These are phyloP conservation scores for Sebastes matsubarae DNA, from an alignment of 2,797 vertebrate genomes.

Conservation along the genomic window DNA sequence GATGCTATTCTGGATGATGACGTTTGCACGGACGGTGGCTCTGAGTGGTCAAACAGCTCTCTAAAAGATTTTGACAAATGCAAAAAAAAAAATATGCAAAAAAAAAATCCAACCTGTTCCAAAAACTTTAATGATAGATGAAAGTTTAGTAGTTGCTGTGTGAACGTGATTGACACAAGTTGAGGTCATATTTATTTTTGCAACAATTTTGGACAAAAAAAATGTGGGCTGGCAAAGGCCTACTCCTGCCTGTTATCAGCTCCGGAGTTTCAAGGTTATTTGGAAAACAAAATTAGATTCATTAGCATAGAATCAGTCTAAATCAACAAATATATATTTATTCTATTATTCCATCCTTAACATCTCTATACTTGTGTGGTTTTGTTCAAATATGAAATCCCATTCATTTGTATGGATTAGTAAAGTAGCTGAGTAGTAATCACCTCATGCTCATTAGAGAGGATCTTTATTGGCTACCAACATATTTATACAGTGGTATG, in stretches of 20 bases:
- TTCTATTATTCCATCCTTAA: neutral
- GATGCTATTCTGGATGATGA: neutral
- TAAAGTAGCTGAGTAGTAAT: slow-evolving; percentile 14
- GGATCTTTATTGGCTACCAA: slow-evolving; percentile 15
- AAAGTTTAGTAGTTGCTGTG: neutral
- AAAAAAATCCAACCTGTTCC: neutral
- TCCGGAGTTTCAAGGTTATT: neutral
- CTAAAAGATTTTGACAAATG: no score
- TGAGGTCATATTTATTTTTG: neutral
- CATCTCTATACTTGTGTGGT: neutral
- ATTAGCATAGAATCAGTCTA: neutral
- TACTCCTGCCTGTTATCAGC: neutral
- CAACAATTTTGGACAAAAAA: neutral
- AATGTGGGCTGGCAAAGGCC: neutral
- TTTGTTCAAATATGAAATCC: neutral
- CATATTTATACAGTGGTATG: slow-evolving; percentile 39
- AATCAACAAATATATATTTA: neutral
- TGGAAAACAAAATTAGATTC: neutral
- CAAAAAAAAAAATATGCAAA: neutral
- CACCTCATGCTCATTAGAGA: neutral
- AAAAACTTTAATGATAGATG: neutral
- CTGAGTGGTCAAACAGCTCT: neutral
- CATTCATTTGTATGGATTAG: neutral
- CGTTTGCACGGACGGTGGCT: neutral
- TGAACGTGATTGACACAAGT: neutral